Base-by-base conservation (phyloP, 1,140 invertebrate genomes). In the Maniola jurtina region DNA sequence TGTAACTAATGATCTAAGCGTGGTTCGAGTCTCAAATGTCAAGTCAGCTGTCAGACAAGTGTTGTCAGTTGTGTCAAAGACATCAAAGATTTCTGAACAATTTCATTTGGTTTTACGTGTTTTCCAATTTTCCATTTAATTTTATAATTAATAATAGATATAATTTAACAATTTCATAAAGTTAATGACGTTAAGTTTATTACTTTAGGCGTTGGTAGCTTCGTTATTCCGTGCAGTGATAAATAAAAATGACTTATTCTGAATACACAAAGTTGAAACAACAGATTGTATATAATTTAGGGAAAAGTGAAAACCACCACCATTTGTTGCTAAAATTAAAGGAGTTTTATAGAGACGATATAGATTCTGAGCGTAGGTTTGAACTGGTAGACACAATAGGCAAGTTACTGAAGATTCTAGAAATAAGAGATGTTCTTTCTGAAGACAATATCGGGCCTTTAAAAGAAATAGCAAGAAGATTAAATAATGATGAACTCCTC, bases 361-460 rank as follows among this genome's bases (percentile, higher is more conserved):
- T 89, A 38, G 84, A 88, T 69, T 89, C 87, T n/a, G 65, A 72
- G 10, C 78, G 87, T 63, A 79, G 77, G 67, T 85, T 67, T 61
- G 87, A 89, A 72, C 65, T 79, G 63, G 83, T 88, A 15, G 72
- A 62, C 16, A 81, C 70, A 5, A 80, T 88, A 66, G 72, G 76
- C 0, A 73, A 90, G 15, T 67, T 90, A 36, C 57, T 90, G 14
- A 77, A 73, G 16, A 66, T 89, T 16, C 75, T 91, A 38, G 86
- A 90, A 80, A 73, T 84, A 40, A 72, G 86, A 69, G 82, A 88
- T 73, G 67, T 87, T 13, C 59, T 91, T 34, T 84, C 83, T 7
- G 82, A 87, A 78, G 78, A 86, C 56, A 78, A 88, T 66, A 71
- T 90, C 33, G 62, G 52, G 33, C 75, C 83, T 14, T 67, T 89